Base-by-base conservation (phyloP, 2,797 vertebrate genomes). In the Lateolabrax maculatus region DNA sequence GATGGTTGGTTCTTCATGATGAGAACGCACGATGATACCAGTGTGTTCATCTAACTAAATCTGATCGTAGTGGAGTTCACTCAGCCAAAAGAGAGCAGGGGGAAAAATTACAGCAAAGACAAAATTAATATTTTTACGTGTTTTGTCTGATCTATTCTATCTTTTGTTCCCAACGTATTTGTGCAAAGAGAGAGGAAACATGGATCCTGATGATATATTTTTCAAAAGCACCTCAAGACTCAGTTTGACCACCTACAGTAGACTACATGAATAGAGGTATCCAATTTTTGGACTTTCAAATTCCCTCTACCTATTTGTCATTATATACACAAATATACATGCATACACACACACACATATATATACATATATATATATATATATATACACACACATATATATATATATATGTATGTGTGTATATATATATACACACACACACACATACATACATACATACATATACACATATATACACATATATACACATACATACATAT, bases 31-130 rank as follows among this genome's bases (percentile, higher is more conserved):
- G 12, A 72, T 41, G 64, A 77, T 69, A 49, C 53, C 57, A 64
- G 55, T 57, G 70, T 71, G 56, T 27, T 80, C 69, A 76, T 36
- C 69, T 36, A 69, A 27, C 25, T 51, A 29, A 70, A 85, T 75
- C 19, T 53, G 10, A 79, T 57, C 52, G 52, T 1, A 29, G 51
- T 64, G 41, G 58, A 36, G 73, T 51, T 74, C 70, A 81, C 39
- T 71, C 58, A 78, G 52, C 41, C 61, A 64, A 79, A 89, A 83
- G 37, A 60, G 82, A 82, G 56, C 75, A 85, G 41, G 36, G 55
- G 53, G 21, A 69, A 16, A 36, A 69, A 4, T 1, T 1, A 23
- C 4, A 16, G 34, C 37, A 77, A 49, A 72, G 37, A 41, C 23
- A 34, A 15, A 34, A 29, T 6, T 9, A 72, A 57, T 1, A 10